phyloP scores from a whole-genome alignment of 92 coral and sea anemone genomes.

The Virgularia gustaviana region DNA sequence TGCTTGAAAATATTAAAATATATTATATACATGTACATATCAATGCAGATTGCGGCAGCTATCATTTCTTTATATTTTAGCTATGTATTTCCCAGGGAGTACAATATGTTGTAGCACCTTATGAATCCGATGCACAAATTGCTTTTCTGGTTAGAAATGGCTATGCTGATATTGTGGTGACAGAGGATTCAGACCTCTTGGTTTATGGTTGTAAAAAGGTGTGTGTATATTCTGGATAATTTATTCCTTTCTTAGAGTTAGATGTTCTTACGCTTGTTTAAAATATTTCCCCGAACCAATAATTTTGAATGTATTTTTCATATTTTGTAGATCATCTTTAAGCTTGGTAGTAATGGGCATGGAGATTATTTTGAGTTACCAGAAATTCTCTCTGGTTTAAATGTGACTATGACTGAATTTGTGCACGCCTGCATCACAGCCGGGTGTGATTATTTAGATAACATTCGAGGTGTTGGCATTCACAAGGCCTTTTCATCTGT shows the following conservation, averaged over 20 bases:
- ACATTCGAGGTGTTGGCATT: constrained; percentile 53
- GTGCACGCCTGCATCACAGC: constrained; percentile 51
- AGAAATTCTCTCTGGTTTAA: constrained; percentile 29
- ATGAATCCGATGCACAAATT: constrained; percentile 58
- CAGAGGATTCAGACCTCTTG: constrained; percentile 59
- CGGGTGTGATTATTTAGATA: constrained; percentile 54
- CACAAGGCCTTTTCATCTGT: constrained; percentile 42
- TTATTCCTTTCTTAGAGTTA: too few species aligned
- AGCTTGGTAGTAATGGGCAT: constrained; percentile 37
- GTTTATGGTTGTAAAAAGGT: constrained; percentile 60
- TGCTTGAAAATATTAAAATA: neutral
- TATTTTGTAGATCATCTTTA: constrained; percentile 37
- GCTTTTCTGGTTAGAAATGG: constrained; percentile 39
- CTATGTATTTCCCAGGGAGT: constrained; percentile 5
- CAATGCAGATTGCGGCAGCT: too few species aligned
- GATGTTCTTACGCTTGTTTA: neutral
- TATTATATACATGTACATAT: too few species aligned
- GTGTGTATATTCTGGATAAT: too few species aligned
- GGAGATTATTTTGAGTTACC: constrained; percentile 48
- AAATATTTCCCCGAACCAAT: neutral
- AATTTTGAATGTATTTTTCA: neutral
- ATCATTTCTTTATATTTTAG: too few species aligned
- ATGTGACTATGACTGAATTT: constrained; percentile 30
- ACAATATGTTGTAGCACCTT: constrained; percentile 46
- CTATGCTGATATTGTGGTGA: constrained; percentile 50